Conservation (phyloP, 2,797 vertebrate genomes). For the Simalia tracyae region DNA sequence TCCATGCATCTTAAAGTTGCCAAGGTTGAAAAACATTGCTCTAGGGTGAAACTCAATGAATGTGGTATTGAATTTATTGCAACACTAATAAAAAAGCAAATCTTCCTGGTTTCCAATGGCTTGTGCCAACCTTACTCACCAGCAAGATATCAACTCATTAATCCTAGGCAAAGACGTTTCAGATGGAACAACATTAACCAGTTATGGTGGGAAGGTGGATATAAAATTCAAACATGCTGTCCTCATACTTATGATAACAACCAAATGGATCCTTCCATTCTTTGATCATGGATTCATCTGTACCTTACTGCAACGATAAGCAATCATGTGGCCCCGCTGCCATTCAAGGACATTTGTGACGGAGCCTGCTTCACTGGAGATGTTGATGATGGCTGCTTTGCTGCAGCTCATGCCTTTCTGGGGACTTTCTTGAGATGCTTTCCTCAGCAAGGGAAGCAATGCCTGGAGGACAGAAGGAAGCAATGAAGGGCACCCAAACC, state of each 20-base stretch:
- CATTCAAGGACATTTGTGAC: conserved; percentile 8
- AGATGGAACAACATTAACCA: not conserved
- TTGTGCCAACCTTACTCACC: not conserved
- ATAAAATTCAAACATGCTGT: not conserved
- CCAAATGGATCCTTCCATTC: not conserved
- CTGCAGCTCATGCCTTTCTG: conserved; percentile 55
- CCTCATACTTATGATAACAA: not conserved
- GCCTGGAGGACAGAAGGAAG: not conserved
- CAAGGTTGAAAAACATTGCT: not conserved
- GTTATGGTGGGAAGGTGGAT: not conserved
- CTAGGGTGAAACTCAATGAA: too few species aligned
- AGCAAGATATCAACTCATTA: not conserved
- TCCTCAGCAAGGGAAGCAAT: conserved; percentile 22
- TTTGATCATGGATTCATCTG: not conserved
- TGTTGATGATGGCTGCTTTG: conserved; percentile 68
- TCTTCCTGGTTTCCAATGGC: too few species aligned
- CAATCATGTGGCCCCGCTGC: not conserved
- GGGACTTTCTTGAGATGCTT: conserved; percentile 20
- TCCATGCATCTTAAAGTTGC: too few species aligned
- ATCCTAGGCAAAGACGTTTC: not conserved
- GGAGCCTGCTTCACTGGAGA: conserved; percentile 58
- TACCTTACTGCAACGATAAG: conserved; percentile 68
- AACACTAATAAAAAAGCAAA: too few species aligned
- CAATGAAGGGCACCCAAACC: not conserved
- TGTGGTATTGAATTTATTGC: too few species aligned